These are phyloP conservation scores for Boloria selene DNA, from an alignment of 2,888 invertebrate species.

Conservation along the genomic window DNA sequence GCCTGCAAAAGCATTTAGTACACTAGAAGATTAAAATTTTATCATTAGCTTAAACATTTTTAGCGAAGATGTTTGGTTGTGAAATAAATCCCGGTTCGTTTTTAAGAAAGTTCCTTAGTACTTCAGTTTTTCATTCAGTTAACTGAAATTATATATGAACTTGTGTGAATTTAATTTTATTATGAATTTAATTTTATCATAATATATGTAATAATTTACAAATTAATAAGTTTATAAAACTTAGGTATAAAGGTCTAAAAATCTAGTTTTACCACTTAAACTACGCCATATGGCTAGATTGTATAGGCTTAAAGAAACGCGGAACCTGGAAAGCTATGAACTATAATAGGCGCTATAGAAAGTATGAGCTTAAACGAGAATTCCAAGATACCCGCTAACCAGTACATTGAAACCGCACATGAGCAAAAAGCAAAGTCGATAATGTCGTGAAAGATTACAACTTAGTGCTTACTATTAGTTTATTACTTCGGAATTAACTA, in stretches of 20 bases:
- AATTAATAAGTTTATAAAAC: neutral
- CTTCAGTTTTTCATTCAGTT: neutral
- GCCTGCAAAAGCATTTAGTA: slow-evolving; percentile 31
- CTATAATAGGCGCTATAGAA: slow-evolving; percentile 30
- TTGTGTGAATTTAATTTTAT: neutral
- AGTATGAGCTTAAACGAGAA: slow-evolving; percentile 31
- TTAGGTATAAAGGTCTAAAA: too few relatives aligned
- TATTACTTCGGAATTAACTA: slow-evolving; percentile 6
- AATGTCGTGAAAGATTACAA: slow-evolving; percentile 7
- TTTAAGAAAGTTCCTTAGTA: slow-evolving; percentile 24
- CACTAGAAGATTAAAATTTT: slow-evolving; percentile 27
- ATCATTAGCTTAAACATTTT: slow-evolving; percentile 33
- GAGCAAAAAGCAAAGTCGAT: slow-evolving; percentile 22
- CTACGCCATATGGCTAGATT: too few relatives aligned
- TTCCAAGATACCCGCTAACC: slow-evolving; percentile 29
- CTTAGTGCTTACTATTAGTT: neutral
- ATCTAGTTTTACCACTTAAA: too few relatives aligned
- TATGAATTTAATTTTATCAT: neutral
- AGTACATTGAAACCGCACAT: slow-evolving; percentile 21
- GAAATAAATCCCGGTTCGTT: slow-evolving; percentile 25
- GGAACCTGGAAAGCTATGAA: slow-evolving; percentile 29
- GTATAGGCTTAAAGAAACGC: neutral
- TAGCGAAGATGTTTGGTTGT: slow-evolving; percentile 29
- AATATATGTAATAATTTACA: neutral
- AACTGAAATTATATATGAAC: neutral